Percentiles rank a stretch among this genome's conserved stretches.
phyloP scores from a whole-genome alignment of 92 coral and sea anemone genomes.

The Porites divaricata region DNA sequence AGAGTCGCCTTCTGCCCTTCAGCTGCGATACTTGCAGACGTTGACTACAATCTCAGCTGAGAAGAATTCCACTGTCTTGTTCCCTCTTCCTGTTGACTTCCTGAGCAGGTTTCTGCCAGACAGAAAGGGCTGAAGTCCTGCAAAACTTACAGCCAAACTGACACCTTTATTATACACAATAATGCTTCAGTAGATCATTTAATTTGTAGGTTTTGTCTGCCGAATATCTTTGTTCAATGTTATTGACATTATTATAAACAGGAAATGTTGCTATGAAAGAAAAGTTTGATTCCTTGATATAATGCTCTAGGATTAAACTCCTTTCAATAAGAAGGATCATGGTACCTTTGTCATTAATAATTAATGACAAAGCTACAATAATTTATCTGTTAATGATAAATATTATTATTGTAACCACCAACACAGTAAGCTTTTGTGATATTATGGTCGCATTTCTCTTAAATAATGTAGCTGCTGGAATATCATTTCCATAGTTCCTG shows the following conservation, averaged over 20 bases:
- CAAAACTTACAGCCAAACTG: not conserved
- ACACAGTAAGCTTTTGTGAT: too few species aligned
- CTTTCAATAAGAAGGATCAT: too few species aligned
- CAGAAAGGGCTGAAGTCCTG: constrained; percentile 9
- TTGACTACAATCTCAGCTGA: constrained; percentile 76
- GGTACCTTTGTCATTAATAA: too few species aligned
- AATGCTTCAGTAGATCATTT: not conserved
- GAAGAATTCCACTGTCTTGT: constrained; percentile 63
- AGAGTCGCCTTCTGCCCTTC: constrained; percentile 86
- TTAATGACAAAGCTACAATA: too few species aligned
- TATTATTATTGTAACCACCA: too few species aligned
- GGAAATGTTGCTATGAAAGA: not conserved
- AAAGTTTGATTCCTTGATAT: too few species aligned
- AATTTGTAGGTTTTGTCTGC: not conserved
- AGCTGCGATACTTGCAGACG: constrained; percentile 92
- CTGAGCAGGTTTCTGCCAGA: constrained; percentile 63
- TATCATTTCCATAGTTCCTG: too few species aligned
- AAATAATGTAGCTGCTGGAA: too few species aligned
- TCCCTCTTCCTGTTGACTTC: constrained; percentile 74
- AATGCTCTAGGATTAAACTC: too few species aligned
- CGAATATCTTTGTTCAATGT: not conserved
- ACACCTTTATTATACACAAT: not conserved
- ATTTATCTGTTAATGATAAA: too few species aligned
- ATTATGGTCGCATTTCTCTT: too few species aligned
- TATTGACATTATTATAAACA: not conserved